Conservation (phyloP, 2,888 invertebrate genomes). For the Scrobipalpa atriplicella region DNA sequence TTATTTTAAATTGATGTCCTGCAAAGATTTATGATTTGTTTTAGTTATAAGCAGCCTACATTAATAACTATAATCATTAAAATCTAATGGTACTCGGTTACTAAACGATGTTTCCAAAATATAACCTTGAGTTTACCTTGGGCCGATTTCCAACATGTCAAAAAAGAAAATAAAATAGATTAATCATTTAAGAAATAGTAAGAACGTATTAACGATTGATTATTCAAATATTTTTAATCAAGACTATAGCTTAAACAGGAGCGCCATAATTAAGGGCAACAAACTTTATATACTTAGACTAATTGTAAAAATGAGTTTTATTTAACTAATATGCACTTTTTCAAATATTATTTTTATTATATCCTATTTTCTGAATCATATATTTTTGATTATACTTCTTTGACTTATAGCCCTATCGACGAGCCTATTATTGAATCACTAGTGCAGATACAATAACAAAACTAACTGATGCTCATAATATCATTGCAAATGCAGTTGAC, state of each 20-base stretch:
- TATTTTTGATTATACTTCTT: neutral
- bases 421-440: neutral
- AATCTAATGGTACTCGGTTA: neutral
- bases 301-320: no score
- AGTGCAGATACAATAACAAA: neutral
- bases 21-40: neutral
- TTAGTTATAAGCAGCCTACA: no score
- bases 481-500: slow-evolving; percentile 1
- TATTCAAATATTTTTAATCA: no score
- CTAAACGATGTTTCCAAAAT: neutral
- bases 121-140: slow-evolving; percentile 8
- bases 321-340: no score
- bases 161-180: neutral
- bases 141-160: neutral
- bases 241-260: no score
- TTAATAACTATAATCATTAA: neutral
- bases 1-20: neutral
- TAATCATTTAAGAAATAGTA: no score
- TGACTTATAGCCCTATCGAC: neutral
- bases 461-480: neutral
- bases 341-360: no score
- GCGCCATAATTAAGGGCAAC: no score
- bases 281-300: no score
- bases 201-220: no score
- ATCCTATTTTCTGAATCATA: no score